Base-by-base conservation (phyloP, 2,888 invertebrate species). In the Cistogaster globosa region DNA sequence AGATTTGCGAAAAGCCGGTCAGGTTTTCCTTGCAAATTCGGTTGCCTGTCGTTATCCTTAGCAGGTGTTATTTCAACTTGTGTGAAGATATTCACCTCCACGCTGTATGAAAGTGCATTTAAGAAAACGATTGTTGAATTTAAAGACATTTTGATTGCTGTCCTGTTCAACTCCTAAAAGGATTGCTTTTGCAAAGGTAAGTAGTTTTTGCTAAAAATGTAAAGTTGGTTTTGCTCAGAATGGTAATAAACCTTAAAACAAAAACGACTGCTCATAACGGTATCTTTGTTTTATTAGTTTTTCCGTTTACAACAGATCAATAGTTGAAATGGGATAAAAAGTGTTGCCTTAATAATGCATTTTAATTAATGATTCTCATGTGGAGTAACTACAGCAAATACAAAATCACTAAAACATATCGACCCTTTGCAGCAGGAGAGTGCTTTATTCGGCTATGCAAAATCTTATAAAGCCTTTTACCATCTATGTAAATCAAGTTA, bases 1-100 rank as follows among this genome's bases (percentile, higher is more conserved):
- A 22, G 62, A 74, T 69, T 78, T 55, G 74, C 82, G 75, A 85
- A 85, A 82, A 79, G 85, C 85, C 85, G 85, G 85, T 85, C 75
- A 79, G 78, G 58, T 75, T 82, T 78, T 76, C 65, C 26, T 71
- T 55, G 67, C 45, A 51, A 67, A 53, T 75, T 82, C 22, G 71
- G 78, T 81, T 65, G 81, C 72, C 76, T 75, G 81, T 69, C 81
- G 68, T 74, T 75, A 58, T 81, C 77, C 81, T 74, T 57, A 51
- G 83, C 83, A 74, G 83, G 78, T 78, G 83, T 83, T 78, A 62
- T 26, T 58, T 62, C 36, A 9, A 20, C 48, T 16, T 74, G 38
- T 57, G 26, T 55, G 11, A 32, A 36, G 32, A 51, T 55, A 57
- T 58, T 20, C 6, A n/a, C 36, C 48, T 32, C n/a, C 12, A 45